Evolutionary conservation across 2,113 vertebrate species (phyloP).

Genomic region (Callionymus lyra): DNA sequence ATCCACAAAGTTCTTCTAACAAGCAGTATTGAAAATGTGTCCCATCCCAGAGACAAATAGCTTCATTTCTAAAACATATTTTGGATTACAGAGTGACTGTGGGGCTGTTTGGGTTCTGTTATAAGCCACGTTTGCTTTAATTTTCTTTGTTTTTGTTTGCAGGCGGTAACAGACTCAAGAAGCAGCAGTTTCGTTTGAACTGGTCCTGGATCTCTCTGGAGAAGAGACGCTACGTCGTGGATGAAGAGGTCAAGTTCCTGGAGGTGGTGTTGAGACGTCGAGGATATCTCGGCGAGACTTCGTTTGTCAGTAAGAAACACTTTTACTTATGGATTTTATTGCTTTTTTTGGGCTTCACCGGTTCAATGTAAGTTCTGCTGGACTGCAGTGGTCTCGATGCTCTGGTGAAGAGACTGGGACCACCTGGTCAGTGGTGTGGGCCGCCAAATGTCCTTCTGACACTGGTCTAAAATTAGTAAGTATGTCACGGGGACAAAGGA

Average conservation of each 20-base stretch:
- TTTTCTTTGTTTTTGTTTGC: constrained; percentile 28
- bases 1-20: constrained; percentile 14
- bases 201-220: constrained; percentile 97
- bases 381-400: too few relatives aligned
- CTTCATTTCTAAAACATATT: constrained; percentile 1
- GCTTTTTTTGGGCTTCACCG: too few relatives aligned
- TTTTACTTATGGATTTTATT: too few relatives aligned
- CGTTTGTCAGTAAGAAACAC: constrained; percentile 83
- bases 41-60: constrained; percentile 6
- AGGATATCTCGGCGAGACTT: constrained; percentile 90
- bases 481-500: too few relatives aligned
- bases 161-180: constrained; percentile 87
- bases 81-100: neutral
- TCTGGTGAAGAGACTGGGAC: too few relatives aligned
- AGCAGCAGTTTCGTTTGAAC: constrained; percentile 83
- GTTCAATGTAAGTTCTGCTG: too few relatives aligned
- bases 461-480: too few relatives aligned
- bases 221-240: constrained; percentile 79
- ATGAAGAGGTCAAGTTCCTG: constrained; percentile 83
- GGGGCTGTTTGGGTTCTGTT: neutral
- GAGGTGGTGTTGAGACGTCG: constrained; percentile 82
- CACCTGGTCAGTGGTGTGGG: too few relatives aligned
- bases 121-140: neutral
- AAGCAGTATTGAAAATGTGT: constrained; percentile 9
- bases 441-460: too few relatives aligned